A percentile compares a stretch with the other conserved stretches of the same genome.
Conservation (phyloP, 2,113 vertebrate genomes). For the Aegotheles bennettii region DNA sequence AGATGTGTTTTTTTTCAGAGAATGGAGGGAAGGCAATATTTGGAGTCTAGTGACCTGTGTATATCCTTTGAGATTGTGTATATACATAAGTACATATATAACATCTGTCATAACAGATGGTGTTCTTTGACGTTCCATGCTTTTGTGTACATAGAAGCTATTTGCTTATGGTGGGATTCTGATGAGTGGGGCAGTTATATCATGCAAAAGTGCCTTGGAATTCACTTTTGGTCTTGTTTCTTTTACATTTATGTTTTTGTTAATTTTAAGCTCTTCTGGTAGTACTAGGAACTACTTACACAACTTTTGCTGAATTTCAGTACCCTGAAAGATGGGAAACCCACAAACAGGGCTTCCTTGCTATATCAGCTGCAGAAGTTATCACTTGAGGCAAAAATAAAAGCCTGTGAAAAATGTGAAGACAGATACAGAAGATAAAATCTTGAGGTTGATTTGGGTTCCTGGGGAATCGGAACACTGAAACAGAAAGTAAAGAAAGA, state of each 20-base stretch:
- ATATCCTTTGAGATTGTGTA: not conserved
- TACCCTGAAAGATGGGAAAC: not conserved
- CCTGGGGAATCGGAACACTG: not conserved
- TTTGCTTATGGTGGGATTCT: not conserved
- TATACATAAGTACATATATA: not conserved
- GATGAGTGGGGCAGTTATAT: not conserved
- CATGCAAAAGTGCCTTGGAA: not conserved
- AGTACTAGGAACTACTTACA: not conserved
- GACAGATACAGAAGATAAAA: not conserved
- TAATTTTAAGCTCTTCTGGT: not conserved
- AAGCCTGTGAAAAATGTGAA: not conserved
- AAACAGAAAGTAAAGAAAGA: not conserved
- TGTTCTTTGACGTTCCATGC: not conserved
- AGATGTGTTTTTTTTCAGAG: accelerated
- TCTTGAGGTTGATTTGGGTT: not conserved
- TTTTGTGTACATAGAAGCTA: not conserved
- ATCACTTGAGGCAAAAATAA: not conserved
- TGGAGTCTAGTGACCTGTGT: not conserved
- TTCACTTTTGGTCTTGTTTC: not conserved
- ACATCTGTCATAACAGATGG: not conserved
- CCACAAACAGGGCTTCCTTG: not conserved
- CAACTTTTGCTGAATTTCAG: not conserved
- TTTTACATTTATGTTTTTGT: not conserved
- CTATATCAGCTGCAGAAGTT: not conserved
- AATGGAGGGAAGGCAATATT: not conserved